phyloP scores from a whole-genome alignment of 2,888 invertebrate genomes.

The Drosophila gaucha region DNA sequence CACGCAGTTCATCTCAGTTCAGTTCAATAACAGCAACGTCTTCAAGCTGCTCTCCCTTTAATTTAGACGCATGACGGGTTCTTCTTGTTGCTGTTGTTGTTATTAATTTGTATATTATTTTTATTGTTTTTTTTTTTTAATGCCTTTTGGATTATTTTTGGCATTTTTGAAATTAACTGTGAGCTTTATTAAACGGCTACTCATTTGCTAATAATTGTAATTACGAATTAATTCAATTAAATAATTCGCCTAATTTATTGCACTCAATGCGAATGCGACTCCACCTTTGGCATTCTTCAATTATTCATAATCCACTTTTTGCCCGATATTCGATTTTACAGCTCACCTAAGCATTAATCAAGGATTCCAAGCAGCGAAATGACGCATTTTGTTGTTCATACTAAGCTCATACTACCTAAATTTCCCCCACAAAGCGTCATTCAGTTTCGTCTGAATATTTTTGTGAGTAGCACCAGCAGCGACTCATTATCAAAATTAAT shows the following conservation, averaged over 20 bases:
- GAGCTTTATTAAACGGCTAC: slow-evolving; percentile 43
- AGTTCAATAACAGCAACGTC: slow-evolving; percentile 45
- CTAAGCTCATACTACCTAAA: slow-evolving; percentile 1
- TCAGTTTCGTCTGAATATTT: slow-evolving; percentile 37
- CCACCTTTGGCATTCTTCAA: slow-evolving; percentile 38
- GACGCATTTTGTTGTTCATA: slow-evolving; percentile 15
- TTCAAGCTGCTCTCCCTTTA: slow-evolving; percentile 60
- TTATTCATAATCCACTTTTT: slow-evolving; percentile 14
- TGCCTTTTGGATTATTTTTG: slow-evolving; percentile 30
- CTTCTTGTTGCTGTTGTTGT: slow-evolving; percentile 38
- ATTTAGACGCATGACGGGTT: slow-evolving; percentile 64
- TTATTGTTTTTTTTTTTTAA: slow-evolving; percentile 20
- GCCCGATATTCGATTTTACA: background rate
- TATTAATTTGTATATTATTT: slow-evolving; percentile 55
- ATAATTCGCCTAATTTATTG: slow-evolving; percentile 54
- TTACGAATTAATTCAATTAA: slow-evolving; percentile 70
- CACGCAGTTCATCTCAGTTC: slow-evolving; percentile 52
- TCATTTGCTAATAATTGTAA: slow-evolving; percentile 53
- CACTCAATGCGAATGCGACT: slow-evolving; percentile 43
- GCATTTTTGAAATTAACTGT: slow-evolving; percentile 31
- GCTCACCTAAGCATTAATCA: slow-evolving; percentile 18
- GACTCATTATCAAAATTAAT: slow-evolving; percentile 29
- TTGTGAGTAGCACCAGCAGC: slow-evolving; percentile 10
- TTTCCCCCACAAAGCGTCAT: slow-evolving; percentile 40
- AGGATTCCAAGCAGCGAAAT: slow-evolving; percentile 20